A percentile compares a stretch with the other conserved stretches of the same genome.
Evolutionary conservation across 2,888 invertebrate genomes (phyloP).

Genomic region (Plagodis pulveraria): DNA sequence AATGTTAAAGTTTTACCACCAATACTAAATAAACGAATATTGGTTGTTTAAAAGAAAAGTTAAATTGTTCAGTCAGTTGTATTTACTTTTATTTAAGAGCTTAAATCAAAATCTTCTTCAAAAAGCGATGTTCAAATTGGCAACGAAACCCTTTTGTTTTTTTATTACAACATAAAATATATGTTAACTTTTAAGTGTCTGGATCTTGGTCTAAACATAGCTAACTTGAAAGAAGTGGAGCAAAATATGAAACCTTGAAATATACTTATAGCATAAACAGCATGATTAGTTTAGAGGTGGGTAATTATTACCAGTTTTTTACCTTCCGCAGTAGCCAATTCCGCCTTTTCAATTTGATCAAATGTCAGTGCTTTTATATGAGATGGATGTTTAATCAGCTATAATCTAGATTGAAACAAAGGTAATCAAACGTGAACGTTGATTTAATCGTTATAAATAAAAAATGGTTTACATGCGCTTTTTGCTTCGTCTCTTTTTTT

Average conservation of each 20-base stretch:
- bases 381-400: slow-evolving; percentile 3
- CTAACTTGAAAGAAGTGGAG: slow-evolving; percentile 36
- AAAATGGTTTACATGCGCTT: slow-evolving; percentile 1
- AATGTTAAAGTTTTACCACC: no score
- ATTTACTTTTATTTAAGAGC: no score
- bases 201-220: no score
- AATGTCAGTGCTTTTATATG: slow-evolving; percentile 23
- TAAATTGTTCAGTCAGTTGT: no score
- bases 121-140: no score
- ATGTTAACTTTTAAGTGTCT: no score
- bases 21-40: no score
- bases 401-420: slow-evolving; percentile 18
- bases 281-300: slow-evolving; percentile 35
- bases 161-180: no score
- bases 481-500: slow-evolving; percentile 1
- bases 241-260: slow-evolving; percentile 39
- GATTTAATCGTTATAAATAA: slow-evolving; percentile 8
- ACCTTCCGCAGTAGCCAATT: slow-evolving; percentile 37
- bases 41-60: no score
- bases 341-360: slow-evolving; percentile 38
- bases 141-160: no score
- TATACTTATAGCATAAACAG: slow-evolving; percentile 27
- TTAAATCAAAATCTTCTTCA: no score
- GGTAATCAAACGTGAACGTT: neutral
- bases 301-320: slow-evolving; percentile 36